Conservation (phyloP, 2,888 invertebrate genomes). For the Dicroscelio sp. region DNA sequence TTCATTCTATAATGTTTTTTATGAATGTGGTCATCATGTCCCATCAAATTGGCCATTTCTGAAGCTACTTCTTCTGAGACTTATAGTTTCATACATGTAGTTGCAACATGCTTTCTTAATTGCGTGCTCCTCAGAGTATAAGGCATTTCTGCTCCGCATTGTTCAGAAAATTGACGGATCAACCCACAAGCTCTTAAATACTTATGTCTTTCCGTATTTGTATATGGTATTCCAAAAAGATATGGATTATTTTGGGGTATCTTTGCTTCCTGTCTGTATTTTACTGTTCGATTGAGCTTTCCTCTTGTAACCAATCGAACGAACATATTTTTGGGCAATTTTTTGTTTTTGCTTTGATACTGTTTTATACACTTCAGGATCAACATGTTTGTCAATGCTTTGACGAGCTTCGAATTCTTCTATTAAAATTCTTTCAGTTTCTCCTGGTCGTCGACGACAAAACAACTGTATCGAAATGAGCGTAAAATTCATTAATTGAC, state of each 20-base stretch:
- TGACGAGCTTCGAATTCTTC: slow-evolving; percentile 47
- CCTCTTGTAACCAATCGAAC: not conserved
- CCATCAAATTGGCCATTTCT: not conserved
- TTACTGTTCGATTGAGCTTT: not conserved
- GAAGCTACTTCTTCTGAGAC: not conserved
- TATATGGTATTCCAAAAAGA: not conserved
- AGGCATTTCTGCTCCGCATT: not conserved
- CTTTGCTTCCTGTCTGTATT: not conserved
- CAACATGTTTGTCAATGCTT: not conserved
- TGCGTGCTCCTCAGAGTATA: not conserved
- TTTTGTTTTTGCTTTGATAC: no score
- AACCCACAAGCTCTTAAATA: not conserved
- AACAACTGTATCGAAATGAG: slow-evolving; percentile 50
- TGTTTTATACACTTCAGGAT: not conserved
- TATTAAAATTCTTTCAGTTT: slow-evolving; percentile 49
- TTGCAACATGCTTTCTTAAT: not conserved
- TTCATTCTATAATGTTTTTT: not conserved
- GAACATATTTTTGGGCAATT: no score
- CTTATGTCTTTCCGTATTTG: not conserved
- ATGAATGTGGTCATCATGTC: not conserved
- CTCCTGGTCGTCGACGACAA: slow-evolving; percentile 57
- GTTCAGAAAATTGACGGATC: not conserved
- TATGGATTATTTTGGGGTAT: not conserved
- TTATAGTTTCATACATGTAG: not conserved
- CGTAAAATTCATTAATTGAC: slow-evolving; percentile 22